Conservation (phyloP, 2,888 invertebrate species). For the Netelia melanura region DNA sequence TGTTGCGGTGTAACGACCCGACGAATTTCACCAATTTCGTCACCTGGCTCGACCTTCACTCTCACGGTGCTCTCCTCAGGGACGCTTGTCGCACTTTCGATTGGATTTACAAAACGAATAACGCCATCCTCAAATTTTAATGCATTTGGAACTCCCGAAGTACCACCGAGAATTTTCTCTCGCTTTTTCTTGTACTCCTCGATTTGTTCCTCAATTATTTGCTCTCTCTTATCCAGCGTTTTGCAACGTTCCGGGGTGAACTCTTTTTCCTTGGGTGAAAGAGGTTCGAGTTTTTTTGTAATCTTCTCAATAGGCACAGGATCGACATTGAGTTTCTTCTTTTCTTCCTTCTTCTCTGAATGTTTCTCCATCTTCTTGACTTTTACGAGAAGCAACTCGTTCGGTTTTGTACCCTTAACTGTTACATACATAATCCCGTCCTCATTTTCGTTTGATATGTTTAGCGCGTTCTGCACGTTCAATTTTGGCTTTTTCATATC, state of each 20-base stretch:
- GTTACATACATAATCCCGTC: slow-evolving; percentile 84
- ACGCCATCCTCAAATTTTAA: slow-evolving; percentile 71
- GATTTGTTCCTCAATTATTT: slow-evolving; percentile 83
- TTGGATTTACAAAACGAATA: slow-evolving; percentile 67
- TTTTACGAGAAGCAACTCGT: slow-evolving; percentile 82
- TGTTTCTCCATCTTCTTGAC: slow-evolving; percentile 77
- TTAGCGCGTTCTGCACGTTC: slow-evolving; percentile 78
- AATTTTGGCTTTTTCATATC: slow-evolving; percentile 79
- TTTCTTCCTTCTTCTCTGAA: slow-evolving; percentile 58
- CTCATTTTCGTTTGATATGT: slow-evolving; percentile 76
- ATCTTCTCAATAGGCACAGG: slow-evolving; percentile 31
- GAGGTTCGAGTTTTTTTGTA: slow-evolving; percentile 76
- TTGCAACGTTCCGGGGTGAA: slow-evolving; percentile 74
- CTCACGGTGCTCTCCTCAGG: slow-evolving; percentile 52
- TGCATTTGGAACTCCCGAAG: slow-evolving; percentile 56
- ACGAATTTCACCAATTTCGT: slow-evolving; percentile 39
- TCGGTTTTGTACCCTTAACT: slow-evolving; percentile 82
- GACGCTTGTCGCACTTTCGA: slow-evolving; percentile 12
- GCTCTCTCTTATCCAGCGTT: slow-evolving; percentile 77
- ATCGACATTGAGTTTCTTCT: slow-evolving; percentile 43
- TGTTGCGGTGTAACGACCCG: neutral
- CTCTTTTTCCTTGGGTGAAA: slow-evolving; percentile 75
- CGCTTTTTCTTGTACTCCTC: slow-evolving; percentile 83
- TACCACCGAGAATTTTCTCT: slow-evolving; percentile 80
- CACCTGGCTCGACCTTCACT: slow-evolving; percentile 56